Conservation (phyloP, 2,797 vertebrate species). For the Trichosurus vulpecula region DNA sequence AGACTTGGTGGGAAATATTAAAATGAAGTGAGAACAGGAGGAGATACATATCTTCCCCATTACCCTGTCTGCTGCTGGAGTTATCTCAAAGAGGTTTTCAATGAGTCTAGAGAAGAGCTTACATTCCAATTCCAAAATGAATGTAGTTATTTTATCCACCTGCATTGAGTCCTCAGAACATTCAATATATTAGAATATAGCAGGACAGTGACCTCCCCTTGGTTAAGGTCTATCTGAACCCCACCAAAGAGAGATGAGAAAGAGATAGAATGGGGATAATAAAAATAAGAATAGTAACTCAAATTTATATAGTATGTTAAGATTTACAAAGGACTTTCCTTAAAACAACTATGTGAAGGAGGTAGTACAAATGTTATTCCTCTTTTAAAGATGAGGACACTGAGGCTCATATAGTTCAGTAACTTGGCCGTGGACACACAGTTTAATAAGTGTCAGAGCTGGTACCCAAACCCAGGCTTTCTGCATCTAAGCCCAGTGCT, state of each 20-base stretch:
- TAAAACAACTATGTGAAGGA: background rate
- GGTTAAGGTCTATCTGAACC: background rate
- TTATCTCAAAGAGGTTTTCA: background rate
- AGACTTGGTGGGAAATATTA: background rate
- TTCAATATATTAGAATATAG: background rate
- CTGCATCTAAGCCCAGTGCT: background rate
- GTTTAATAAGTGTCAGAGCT: background rate
- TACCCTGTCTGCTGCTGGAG: background rate
- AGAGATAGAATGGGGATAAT: background rate
- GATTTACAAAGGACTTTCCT: background rate
- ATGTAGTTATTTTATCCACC: background rate
- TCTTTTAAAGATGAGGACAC: background rate
- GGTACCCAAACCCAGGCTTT: background rate
- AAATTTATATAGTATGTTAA: background rate
- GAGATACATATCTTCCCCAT: background rate
- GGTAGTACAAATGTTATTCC: background rate
- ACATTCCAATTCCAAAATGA: background rate
- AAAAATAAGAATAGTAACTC: background rate
- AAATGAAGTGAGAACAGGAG: background rate
- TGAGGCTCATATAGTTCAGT: background rate
- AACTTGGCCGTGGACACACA: background rate
- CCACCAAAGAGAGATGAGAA: background rate
- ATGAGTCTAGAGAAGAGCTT: background rate
- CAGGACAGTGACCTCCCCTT: background rate
- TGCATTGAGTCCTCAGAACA: background rate